Evolutionary conservation across 92 coral and sea anemone species (phyloP).

Genomic region (Nematostella vectensis): DNA sequence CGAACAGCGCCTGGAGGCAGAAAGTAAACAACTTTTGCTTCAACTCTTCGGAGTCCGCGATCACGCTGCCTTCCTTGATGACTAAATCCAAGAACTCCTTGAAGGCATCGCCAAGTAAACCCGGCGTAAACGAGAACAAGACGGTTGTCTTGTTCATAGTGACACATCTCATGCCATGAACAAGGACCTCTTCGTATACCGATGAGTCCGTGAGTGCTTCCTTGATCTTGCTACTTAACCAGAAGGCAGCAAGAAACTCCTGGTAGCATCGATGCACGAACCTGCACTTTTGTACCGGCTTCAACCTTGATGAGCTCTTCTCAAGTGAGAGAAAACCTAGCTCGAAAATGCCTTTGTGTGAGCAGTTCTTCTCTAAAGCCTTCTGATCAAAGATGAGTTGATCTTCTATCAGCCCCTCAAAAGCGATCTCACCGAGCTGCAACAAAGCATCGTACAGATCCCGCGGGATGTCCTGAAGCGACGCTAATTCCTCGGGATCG

Average conservation of each 20-base stretch:
- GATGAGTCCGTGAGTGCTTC: conserved; percentile 29
- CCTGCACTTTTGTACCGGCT: conserved; percentile 62
- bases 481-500: conserved; percentile 27
- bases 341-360: conserved; percentile 40
- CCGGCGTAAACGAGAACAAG: conserved; percentile 58
- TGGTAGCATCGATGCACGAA: conserved; percentile 73
- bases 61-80: conserved; percentile 36
- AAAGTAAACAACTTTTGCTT: conserved; percentile 41
- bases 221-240: conserved; percentile 67
- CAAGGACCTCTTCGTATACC: conserved; percentile 43
- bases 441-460: conserved; percentile 55
- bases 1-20: conserved; percentile 51
- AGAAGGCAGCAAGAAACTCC: conserved; percentile 70
- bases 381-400: conserved; percentile 57
- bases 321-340: conserved; percentile 66
- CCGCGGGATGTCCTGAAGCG: conserved; percentile 55
- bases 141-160: conserved; percentile 30
- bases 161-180: conserved; percentile 49
- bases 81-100: conserved; percentile 46
- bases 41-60: conserved; percentile 23
- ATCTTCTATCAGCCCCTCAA: conserved; percentile 57
- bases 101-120: conserved; percentile 56
- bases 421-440: conserved; percentile 56
- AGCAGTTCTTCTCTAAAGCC: conserved; percentile 34
- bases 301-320: conserved; percentile 59